These are phyloP conservation scores for Nasonia oneida DNA, from an alignment of 2,888 invertebrate genomes.

Conservation along the genomic window DNA sequence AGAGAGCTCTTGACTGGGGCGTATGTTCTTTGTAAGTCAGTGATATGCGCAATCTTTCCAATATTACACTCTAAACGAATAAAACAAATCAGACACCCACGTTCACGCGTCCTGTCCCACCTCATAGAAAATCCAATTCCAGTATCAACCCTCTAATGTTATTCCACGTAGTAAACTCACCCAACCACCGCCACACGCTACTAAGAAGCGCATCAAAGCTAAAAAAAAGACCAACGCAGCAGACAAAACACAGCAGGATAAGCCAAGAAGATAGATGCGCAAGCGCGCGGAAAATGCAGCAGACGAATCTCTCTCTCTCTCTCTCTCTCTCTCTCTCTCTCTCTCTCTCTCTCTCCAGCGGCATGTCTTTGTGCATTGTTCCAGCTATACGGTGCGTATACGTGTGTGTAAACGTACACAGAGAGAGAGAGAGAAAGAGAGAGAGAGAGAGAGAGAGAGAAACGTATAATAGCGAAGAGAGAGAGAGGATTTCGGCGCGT, in stretches of 20 bases:
- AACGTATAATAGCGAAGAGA: no score
- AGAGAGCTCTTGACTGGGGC: no score
- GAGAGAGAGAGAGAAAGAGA: neutral
- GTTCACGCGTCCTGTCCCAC: neutral
- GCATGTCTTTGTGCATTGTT: constrained; percentile 19
- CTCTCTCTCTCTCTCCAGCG: neutral
- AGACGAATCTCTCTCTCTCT: constrained; percentile 13
- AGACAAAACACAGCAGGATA: neutral
- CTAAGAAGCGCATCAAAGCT: neutral
- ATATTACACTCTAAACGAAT: neutral
- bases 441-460: no score
- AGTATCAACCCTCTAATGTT: neutral
- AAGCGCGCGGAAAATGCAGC: constrained; percentile 37
- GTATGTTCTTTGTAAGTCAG: no score
- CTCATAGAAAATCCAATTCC: neutral
- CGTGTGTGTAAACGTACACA: neutral
- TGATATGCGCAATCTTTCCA: no score
- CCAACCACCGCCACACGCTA: neutral
- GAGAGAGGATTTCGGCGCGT: neutral
- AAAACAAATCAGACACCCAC: neutral
- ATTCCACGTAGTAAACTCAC: neutral
- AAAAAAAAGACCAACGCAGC: neutral
- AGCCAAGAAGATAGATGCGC: neutral
- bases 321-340: neutral
- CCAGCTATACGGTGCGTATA: neutral